Evolutionary conservation across 2,113 vertebrate genomes (phyloP), one percentile per base, ranked within the genome.

Genomic region (Dromaius novaehollandiae): DNA sequence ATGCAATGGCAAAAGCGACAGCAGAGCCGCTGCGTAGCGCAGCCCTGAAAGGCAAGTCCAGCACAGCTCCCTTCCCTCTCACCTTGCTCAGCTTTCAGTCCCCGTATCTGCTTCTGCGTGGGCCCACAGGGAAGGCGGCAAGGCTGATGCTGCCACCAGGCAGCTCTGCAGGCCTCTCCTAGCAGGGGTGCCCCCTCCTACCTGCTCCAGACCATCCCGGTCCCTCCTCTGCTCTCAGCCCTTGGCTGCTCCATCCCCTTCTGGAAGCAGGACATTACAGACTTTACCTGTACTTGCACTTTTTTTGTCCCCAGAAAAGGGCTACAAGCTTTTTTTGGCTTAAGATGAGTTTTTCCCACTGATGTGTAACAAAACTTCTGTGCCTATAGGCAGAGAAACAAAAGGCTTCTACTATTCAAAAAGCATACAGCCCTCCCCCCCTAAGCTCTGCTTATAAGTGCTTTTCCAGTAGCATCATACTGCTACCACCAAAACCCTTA

Each of bases 11-110:
- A 77, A 13, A 80, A 26, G 21, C 0, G 2, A 25, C 25, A 1
- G 2, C 1, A 13, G 50, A 75, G 50, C 36, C 0, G 4, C 40
- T 3, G 0, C 7, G 0, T 5, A 40, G 75, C 46, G 34, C 2
- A 0, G 44, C 28, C 6, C 16, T 22, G 12, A 26, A 3, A 0
- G 1, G 40, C 48, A n/a, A 0, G 0, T 1, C 28, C 77, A 22
- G 19, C 2, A 22, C 71, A 40, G 11, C 38, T 40, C 61, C 22
- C n/a, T 5, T 17, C 7, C 6, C 30, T 40, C 73, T 73, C 76
- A 13, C 10, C 36, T 42, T 13, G 36, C 69, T 84, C 63, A 30
- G 51, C 48, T 66, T 26, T 56, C 77, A 76, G 36, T 46, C 32
- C 73, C 40, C 1, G 1, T 32, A 51, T 32, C 42, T 48, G 8